These are phyloP conservation scores for Xanthia togata DNA, from an alignment of 2,888 invertebrate species.

Conservation along the genomic window DNA sequence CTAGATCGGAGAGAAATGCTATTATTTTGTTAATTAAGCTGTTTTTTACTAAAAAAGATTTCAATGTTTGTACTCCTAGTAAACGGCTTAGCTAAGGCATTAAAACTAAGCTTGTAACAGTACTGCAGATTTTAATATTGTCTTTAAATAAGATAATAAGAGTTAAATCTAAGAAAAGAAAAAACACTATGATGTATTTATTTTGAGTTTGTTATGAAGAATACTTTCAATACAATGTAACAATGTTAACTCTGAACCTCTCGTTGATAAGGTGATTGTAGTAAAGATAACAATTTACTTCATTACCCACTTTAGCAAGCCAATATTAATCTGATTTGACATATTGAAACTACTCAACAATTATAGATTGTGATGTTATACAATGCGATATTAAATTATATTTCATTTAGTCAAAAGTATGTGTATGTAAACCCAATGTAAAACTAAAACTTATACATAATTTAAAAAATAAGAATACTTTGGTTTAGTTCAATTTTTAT, in stretches of 20 bases:
- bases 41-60: not conserved
- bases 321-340: constrained; percentile 23
- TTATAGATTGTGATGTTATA: not conserved
- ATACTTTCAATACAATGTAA: not conserved
- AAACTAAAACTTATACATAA: constrained; percentile 26
- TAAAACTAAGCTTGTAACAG: not conserved
- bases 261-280: constrained; percentile 31
- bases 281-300: constrained; percentile 23
- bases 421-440: constrained; percentile 8
- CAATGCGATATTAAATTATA: not conserved
- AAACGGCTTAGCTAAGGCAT: constrained; percentile 16
- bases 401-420: constrained; percentile 4
- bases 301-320: constrained; percentile 10
- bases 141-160: not conserved
- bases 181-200: not conserved
- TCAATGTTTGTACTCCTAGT: constrained; percentile 8
- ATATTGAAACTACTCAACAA: not conserved
- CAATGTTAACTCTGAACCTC: constrained; percentile 18
- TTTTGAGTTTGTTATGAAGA: not conserved
- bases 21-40: not conserved
- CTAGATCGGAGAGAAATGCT: constrained; percentile 22
- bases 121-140: not conserved
- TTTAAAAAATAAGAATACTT: constrained; percentile 54
- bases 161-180: not conserved
- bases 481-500: constrained; percentile 27